Conservation (phyloP, 2,888 invertebrate genomes). For the Drosophila suboccidentalis region DNA sequence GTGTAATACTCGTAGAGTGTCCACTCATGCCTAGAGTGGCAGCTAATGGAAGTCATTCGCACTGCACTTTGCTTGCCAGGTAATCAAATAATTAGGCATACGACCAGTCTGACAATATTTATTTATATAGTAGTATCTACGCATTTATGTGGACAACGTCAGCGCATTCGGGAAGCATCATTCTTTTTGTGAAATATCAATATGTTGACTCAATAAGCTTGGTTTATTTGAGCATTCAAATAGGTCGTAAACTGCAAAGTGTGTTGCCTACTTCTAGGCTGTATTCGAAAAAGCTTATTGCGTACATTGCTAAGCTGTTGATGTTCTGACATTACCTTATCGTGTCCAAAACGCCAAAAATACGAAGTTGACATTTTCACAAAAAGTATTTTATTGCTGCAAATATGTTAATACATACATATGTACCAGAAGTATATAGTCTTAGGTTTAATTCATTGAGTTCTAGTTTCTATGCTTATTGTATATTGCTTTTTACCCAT, state of each 20-base stretch:
- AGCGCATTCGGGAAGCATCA: constrained; percentile 12
- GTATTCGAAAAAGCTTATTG: neutral
- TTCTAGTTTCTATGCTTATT: too few species aligned
- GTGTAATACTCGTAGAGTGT: constrained; percentile 4
- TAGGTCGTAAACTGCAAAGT: neutral
- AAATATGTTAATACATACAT: too few species aligned
- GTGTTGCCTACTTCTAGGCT: neutral
- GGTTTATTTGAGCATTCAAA: too few species aligned
- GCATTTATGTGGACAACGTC: neutral
- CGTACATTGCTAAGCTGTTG: neutral
- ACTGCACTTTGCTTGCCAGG: constrained; percentile 6
- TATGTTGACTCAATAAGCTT: constrained; percentile 33
- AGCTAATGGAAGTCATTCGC: constrained; percentile 2
- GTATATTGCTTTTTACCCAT: too few species aligned
- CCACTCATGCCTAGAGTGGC: neutral
- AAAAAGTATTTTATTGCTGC: too few species aligned
- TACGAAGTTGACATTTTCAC: too few species aligned
- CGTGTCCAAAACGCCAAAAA: too few species aligned
- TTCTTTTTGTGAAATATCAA: constrained; percentile 19
- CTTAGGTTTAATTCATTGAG: too few species aligned
- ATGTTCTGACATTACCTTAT: too few species aligned
- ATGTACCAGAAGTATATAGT: too few species aligned
- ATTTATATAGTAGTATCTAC: neutral
- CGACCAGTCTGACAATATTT: constrained; percentile 6
- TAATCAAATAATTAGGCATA: constrained; percentile 3